These are phyloP conservation scores for Sylvia atricapilla DNA, from an alignment of 2,113 vertebrate species.

Conservation along the genomic window DNA sequence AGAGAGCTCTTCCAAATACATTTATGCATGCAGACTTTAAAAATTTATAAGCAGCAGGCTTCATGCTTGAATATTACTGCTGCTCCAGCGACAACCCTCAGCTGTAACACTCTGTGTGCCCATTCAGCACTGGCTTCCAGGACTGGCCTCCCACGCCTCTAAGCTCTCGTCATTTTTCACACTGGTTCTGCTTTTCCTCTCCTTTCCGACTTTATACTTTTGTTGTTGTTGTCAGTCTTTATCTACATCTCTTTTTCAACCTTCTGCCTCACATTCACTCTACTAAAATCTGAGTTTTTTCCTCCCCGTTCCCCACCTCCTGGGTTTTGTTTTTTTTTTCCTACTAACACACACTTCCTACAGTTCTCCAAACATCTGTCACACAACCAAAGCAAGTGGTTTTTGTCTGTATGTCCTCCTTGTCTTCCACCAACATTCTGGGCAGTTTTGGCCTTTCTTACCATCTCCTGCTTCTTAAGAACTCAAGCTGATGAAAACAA, in stretches of 20 bases:
- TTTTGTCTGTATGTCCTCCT: not conserved
- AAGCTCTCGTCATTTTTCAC: not conserved
- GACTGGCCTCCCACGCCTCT: not conserved
- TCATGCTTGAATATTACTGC: not conserved
- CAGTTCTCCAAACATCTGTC: not conserved
- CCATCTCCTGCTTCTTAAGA: not conserved
- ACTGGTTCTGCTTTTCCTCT: not conserved
- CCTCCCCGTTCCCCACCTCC: accelerated
- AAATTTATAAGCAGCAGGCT: not conserved
- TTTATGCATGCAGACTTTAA: not conserved
- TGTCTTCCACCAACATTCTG: not conserved
- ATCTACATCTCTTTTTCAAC: not conserved
- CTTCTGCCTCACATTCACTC: not conserved
- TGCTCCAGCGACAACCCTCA: not conserved
- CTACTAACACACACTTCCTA: not conserved
- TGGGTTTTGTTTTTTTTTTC: not conserved
- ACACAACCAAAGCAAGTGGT: not conserved
- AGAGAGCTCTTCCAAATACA: not conserved
- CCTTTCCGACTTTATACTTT: not conserved
- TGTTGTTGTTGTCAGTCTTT: not conserved
- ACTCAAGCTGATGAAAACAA: not conserved
- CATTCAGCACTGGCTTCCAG: not conserved
- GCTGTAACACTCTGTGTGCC: not conserved
- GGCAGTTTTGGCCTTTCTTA: not conserved
- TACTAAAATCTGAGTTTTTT: not conserved